phyloP scores from a whole-genome alignment of 2,113 vertebrate genomes.

The Manacus vitellinus region DNA sequence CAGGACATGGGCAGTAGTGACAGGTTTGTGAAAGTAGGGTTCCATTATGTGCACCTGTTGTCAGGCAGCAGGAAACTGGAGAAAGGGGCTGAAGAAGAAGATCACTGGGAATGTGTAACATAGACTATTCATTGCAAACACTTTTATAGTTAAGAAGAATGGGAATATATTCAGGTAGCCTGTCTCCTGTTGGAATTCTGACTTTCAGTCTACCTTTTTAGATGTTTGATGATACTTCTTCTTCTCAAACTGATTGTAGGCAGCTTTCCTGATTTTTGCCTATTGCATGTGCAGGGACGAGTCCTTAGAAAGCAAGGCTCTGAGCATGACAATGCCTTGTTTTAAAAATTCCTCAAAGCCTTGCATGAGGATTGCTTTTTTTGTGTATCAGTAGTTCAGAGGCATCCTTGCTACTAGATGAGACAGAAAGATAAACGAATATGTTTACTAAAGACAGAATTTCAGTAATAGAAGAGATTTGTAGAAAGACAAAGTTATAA shows the following conservation, averaged over 20 bases:
- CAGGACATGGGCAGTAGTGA: background rate
- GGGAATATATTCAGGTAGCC: background rate
- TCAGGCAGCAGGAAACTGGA: background rate
- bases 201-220: background rate
- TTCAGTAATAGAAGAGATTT: background rate
- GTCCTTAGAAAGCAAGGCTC: background rate
- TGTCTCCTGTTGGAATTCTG: background rate
- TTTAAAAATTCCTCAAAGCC: background rate
- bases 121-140: rapidly evolving
- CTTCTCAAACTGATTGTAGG: background rate
- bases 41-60: background rate
- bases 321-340: background rate
- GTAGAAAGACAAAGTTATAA: background rate
- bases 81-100: background rate
- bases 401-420: background rate
- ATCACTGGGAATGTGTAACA: rapidly evolving
- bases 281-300: background rate
- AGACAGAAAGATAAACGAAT: background rate
- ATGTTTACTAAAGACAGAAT: background rate
- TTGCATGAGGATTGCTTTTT: background rate
- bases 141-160: background rate
- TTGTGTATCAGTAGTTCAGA: background rate
- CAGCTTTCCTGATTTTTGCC: background rate
- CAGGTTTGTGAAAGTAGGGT: background rate
- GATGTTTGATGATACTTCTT: background rate